These are phyloP conservation scores for Allygus modestus DNA, from an alignment of 2,888 invertebrate species.

Conservation along the genomic window DNA sequence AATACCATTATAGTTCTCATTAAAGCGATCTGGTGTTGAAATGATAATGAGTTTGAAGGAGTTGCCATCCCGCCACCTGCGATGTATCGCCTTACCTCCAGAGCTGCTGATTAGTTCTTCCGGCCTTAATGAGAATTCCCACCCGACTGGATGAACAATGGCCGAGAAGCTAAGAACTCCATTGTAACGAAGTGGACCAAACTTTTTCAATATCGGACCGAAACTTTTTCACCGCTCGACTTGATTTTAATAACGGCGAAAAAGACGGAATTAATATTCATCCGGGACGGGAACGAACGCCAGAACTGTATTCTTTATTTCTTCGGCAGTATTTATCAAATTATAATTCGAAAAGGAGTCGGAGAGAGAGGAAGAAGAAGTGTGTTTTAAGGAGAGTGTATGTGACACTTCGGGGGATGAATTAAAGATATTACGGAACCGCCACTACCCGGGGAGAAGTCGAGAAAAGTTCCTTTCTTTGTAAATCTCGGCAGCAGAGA, in stretches of 20 bases:
- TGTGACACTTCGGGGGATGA: conserved; percentile 60
- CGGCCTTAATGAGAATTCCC: conserved; percentile 43
- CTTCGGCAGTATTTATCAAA: conserved; percentile 58
- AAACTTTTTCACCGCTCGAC: conserved; percentile 56
- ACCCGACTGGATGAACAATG: conserved; percentile 11
- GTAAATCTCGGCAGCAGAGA: conserved; percentile 56
- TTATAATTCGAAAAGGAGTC: conserved; percentile 45
- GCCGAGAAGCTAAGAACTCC: conserved; percentile 40
- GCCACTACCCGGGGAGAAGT: conserved; percentile 47
- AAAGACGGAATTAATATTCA: conserved; percentile 49
- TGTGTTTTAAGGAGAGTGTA: conserved; percentile 61
- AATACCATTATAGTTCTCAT: not conserved
- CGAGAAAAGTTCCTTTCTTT: conserved; percentile 62
- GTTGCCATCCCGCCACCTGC: not conserved
- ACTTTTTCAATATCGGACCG: conserved; percentile 56
- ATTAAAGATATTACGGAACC: conserved; percentile 61
- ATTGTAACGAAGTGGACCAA: conserved; percentile 56
- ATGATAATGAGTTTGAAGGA: not conserved
- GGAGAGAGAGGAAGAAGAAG: conserved; percentile 52
- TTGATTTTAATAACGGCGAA: conserved; percentile 56
- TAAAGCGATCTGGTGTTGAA: not conserved
- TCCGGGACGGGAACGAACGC: conserved; percentile 15
- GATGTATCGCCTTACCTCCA: not conserved
- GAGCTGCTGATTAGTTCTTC: conserved; percentile 1
- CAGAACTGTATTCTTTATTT: conserved; percentile 58